A percentile compares a stretch with the other conserved stretches of the same genome.
These are phyloP conservation scores for Drosophila borborema DNA, from an alignment of 2,888 invertebrate species.

Conservation along the genomic window DNA sequence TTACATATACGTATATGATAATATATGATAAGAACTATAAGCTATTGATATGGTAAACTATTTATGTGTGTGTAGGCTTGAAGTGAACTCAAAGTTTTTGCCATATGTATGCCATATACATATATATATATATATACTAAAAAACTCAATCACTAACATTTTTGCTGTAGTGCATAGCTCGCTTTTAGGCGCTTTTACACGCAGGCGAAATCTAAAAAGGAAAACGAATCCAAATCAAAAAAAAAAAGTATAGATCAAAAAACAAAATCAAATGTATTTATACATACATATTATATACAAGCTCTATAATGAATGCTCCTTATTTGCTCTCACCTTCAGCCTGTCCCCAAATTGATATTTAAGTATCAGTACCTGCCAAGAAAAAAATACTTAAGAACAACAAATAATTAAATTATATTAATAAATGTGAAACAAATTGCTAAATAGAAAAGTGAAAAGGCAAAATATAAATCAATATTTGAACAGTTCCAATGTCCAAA, in stretches of 20 bases:
- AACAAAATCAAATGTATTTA: constrained; percentile 26
- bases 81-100: constrained; percentile 65
- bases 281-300: constrained; percentile 35
- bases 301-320: constrained; percentile 19
- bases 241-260: constrained; percentile 5
- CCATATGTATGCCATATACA: constrained; percentile 54
- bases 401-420: constrained; percentile 33
- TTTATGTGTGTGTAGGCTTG: constrained; percentile 72
- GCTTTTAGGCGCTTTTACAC: constrained; percentile 79
- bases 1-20: constrained; percentile 22
- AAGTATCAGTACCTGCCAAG: constrained; percentile 80
- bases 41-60: constrained; percentile 42
- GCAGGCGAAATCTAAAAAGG: constrained; percentile 56
- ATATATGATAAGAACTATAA: constrained; percentile 12
- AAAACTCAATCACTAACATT: constrained; percentile 60
- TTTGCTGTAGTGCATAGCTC: constrained; percentile 72
- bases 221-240: constrained; percentile 15
- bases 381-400: constrained; percentile 6
- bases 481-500: constrained; percentile 36
- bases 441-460: neutral
- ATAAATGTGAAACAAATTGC: constrained; percentile 43
- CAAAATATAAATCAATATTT: constrained; percentile 7
- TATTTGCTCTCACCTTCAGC: constrained; percentile 53
- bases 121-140: constrained; percentile 47
- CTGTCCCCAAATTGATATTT: constrained; percentile 62